Evolutionary conservation across 2,888 invertebrate species (phyloP).

Genomic region (Erynnis tages): DNA sequence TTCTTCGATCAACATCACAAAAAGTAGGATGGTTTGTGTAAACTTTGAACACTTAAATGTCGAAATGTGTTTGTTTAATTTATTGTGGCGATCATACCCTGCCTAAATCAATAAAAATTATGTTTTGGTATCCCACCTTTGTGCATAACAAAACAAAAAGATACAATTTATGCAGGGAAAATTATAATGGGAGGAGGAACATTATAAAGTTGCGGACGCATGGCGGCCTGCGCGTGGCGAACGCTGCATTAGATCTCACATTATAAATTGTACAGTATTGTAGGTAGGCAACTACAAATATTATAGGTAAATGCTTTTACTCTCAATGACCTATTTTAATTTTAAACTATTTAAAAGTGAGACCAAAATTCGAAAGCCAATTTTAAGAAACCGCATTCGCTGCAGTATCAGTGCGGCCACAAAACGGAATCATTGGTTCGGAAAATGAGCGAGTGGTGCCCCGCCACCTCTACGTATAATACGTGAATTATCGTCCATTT

Average conservation of each 20-base stretch:
- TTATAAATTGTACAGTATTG: too few relatives aligned
- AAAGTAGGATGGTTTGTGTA: conserved; percentile 37
- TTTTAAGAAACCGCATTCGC: conserved; percentile 5
- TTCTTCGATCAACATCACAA: conserved; percentile 39
- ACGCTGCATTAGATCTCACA: too few relatives aligned
- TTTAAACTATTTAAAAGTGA: too few relatives aligned
- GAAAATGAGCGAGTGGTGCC: conserved; percentile 40
- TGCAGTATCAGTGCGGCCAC: conserved; percentile 19
- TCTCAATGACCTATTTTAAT: too few relatives aligned
- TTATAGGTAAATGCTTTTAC: too few relatives aligned
- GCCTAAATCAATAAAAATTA: conserved; percentile 34
- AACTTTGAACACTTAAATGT: conserved; percentile 39
- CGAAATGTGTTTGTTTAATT: conserved; percentile 38
- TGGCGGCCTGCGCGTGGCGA: too few relatives aligned
- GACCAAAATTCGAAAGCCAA: not conserved
- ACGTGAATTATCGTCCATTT: conserved; percentile 58
- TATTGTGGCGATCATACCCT: conserved; percentile 36
- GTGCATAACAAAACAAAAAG: not conserved
- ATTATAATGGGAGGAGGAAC: too few relatives aligned
- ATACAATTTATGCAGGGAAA: not conserved
- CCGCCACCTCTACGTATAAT: conserved; percentile 48
- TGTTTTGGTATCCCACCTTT: conserved; percentile 28
- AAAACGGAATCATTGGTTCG: conserved; percentile 36
- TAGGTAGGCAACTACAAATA: too few relatives aligned
- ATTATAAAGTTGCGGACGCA: too few relatives aligned